Evolutionary conservation across 1,140 invertebrate genomes (phyloP).

Genomic region (Caenorhabditis briggsae): DNA sequence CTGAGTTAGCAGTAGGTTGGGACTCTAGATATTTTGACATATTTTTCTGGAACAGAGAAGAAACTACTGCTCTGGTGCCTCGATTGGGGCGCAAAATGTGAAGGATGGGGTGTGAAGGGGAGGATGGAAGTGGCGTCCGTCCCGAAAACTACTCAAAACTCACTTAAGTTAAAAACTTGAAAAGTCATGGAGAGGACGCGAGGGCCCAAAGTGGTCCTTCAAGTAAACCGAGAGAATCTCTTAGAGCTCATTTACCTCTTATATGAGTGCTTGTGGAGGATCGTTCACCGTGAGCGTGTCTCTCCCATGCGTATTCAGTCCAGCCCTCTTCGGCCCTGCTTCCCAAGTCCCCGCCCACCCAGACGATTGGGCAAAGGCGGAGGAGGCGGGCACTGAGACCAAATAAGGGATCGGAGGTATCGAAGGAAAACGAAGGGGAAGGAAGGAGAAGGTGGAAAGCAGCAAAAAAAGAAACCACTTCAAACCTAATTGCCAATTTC

Average conservation of each 20-base stretch:
- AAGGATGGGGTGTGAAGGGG: conserved; percentile 55
- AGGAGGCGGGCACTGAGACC: conserved; percentile 27
- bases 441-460: not conserved
- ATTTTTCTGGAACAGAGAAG: conserved; percentile 39
- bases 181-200: conserved; percentile 46
- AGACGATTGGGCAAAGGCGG: not conserved
- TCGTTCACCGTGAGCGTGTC: conserved; percentile 42
- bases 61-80: conserved; percentile 46
- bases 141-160: conserved; percentile 59
- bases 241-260: conserved; percentile 62
- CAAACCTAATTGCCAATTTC: conserved; percentile 44
- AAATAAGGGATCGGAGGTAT: conserved; percentile 28
- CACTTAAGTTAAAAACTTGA: conserved; percentile 57
- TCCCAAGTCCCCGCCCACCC: conserved; percentile 1
- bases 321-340: conserved; percentile 34
- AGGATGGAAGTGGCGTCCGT: conserved; percentile 54
- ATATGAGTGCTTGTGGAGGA: conserved; percentile 58
- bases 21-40: not conserved
- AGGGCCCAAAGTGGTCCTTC: conserved; percentile 50
- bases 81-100: conserved; percentile 50
- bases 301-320: conserved; percentile 42
- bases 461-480: conserved; percentile 35
- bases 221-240: conserved; percentile 61
- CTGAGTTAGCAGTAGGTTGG: not conserved
- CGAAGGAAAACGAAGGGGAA: not conserved